These are phyloP conservation scores for Drosophila anceps DNA, from an alignment of 2,888 invertebrate genomes.

Conservation along the genomic window DNA sequence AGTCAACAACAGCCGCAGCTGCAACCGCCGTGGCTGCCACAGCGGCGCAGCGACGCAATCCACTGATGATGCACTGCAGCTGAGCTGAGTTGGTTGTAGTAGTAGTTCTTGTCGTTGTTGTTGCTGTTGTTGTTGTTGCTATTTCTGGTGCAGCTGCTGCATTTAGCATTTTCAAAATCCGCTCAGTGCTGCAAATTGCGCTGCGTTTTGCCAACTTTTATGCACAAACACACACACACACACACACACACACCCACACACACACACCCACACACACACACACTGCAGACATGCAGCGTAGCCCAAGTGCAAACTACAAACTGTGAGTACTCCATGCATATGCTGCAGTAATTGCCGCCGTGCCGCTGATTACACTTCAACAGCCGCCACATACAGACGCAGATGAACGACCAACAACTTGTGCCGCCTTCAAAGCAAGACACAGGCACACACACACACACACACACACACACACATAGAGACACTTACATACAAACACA, in stretches of 20 bases:
- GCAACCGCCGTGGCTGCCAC: conserved; percentile 41
- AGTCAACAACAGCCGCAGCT: conserved; percentile 47
- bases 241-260: conserved; percentile 16
- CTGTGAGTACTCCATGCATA: conserved; percentile 63
- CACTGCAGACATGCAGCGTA: conserved; percentile 24
- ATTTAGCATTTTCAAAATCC: conserved; percentile 67
- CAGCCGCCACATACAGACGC: conserved; percentile 62
- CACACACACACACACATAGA: background rate
- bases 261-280: conserved; percentile 19
- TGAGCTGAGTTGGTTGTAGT: conserved; percentile 14
- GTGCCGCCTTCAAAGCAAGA: conserved; percentile 51
- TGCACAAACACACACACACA: conserved; percentile 34
- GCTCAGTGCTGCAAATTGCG: conserved; percentile 78
- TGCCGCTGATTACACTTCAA: conserved; percentile 81
- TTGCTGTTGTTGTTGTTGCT: conserved; percentile 16
- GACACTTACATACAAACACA: conserved; percentile 6
- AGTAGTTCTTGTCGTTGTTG: too few species aligned
- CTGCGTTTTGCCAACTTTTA: conserved; percentile 70
- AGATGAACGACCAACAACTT: conserved; percentile 64
- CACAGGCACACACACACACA: conserved; percentile 4
- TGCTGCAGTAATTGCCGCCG: conserved; percentile 78
- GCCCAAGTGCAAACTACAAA: conserved; percentile 56
- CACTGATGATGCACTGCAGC: conserved; percentile 63
- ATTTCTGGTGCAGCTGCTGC: conserved; percentile 30
- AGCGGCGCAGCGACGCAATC: conserved; percentile 49